These are phyloP conservation scores for Macaca fascicularis DNA, from an alignment of 2,113 vertebrate species.

Conservation along the genomic window T2T-MFA8v1.1 NC_088384.1:2569001-2569500, in stretches of 20 bases:
- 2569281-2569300: neutral
- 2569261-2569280: fast-evolving
- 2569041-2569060: fast-evolving
- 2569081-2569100: neutral
- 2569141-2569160: fast-evolving
- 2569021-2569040: fast-evolving
- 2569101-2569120: neutral
- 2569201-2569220: neutral
- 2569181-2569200: neutral
- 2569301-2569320: neutral
- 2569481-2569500: fast-evolving
- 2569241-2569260: fast-evolving
- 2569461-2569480: fast-evolving
- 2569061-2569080: fast-evolving
- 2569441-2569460: neutral
- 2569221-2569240: neutral
- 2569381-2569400: neutral
- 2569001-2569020: fast-evolving
- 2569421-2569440: neutral
- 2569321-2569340: neutral
- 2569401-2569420: neutral
- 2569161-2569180: fast-evolving
- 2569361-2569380: neutral
- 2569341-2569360: fast-evolving
- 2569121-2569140: fast-evolving